phyloP scores from a whole-genome alignment of 2,888 invertebrate genomes.

The Cylindroiulus punctatus region DNA sequence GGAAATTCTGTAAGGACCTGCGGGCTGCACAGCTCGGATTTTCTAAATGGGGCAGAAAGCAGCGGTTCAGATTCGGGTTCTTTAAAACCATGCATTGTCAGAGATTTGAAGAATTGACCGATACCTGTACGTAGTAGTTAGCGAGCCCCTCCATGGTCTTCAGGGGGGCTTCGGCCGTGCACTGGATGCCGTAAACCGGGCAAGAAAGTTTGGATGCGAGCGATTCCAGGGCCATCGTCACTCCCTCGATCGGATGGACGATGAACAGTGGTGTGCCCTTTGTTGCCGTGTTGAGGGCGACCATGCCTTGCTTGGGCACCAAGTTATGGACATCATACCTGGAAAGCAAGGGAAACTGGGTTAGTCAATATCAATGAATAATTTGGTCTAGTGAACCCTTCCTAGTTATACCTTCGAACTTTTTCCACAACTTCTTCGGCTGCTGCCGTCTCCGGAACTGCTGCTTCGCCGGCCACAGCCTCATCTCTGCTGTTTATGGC shows the following conservation, averaged over 20 bases:
- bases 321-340: constrained; percentile 57
- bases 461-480: neutral
- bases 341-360: neutral
- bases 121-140: constrained; percentile 66
- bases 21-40: constrained; percentile 79
- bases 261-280: constrained; percentile 67
- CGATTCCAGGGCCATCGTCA: constrained; percentile 75
- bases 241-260: constrained; percentile 91
- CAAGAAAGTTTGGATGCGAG: constrained; percentile 79
- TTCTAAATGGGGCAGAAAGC: constrained; percentile 65
- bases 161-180: constrained; percentile 81
- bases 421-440: constrained; percentile 60
- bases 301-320: constrained; percentile 66
- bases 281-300: constrained; percentile 71
- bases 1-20: constrained; percentile 86
- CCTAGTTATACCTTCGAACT: constrained; percentile 72
- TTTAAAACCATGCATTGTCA: neutral
- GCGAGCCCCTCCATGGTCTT: constrained; percentile 79
- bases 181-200: constrained; percentile 90
- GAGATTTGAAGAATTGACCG: too few relatives aligned
- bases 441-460: constrained; percentile 60
- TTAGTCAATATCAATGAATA: too few relatives aligned
- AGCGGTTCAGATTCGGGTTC: neutral
- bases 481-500: constrained; percentile 65
- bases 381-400: too few relatives aligned